These are phyloP conservation scores for Gortyna flavago DNA, from an alignment of 2,888 invertebrate species.

Conservation along the genomic window DNA sequence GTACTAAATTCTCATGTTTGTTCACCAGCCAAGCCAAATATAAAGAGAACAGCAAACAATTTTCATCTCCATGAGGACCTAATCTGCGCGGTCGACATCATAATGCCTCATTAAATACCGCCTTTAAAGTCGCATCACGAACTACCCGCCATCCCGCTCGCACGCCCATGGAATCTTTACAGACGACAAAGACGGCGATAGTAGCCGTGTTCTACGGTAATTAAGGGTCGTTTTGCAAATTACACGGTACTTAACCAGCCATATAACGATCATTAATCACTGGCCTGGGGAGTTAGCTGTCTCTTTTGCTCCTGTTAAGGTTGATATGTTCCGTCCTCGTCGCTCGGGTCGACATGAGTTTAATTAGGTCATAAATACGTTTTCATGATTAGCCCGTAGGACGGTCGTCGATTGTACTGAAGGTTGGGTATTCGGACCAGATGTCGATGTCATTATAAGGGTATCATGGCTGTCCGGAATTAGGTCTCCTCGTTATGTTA, in stretches of 20 bases:
- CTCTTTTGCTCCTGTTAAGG: conserved; percentile 73
- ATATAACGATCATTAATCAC: conserved; percentile 92
- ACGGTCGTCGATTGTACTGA: conserved; percentile 72
- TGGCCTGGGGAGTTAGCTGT: conserved; percentile 76
- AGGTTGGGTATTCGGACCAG: conserved; percentile 76
- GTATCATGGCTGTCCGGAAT: conserved; percentile 69
- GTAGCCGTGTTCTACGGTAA: conserved; percentile 89
- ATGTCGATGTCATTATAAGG: conserved; percentile 78
- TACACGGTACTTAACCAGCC: conserved; percentile 94
- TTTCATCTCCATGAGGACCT: conserved; percentile 86
- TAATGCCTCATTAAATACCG: conserved; percentile 89
- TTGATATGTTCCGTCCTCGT: conserved; percentile 71
- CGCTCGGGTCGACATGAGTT: conserved; percentile 83
- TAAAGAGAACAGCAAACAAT: conserved; percentile 87
- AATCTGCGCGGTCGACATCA: conserved; percentile 88
- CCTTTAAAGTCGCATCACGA: conserved; percentile 84
- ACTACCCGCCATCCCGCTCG: conserved; percentile 76
- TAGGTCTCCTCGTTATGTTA: conserved; percentile 72
- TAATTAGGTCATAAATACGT: conserved; percentile 90
- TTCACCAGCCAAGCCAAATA: conserved; percentile 84
- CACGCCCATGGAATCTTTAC: conserved; percentile 62
- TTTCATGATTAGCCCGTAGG: conserved; percentile 87
- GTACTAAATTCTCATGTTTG: conserved; percentile 79
- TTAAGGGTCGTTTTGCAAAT: conserved; percentile 94
- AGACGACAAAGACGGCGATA: conserved; percentile 82